These are phyloP conservation scores for Callyntrura guangdongensis DNA, from an alignment of 2,888 invertebrate genomes.

Conservation along the genomic window DNA sequence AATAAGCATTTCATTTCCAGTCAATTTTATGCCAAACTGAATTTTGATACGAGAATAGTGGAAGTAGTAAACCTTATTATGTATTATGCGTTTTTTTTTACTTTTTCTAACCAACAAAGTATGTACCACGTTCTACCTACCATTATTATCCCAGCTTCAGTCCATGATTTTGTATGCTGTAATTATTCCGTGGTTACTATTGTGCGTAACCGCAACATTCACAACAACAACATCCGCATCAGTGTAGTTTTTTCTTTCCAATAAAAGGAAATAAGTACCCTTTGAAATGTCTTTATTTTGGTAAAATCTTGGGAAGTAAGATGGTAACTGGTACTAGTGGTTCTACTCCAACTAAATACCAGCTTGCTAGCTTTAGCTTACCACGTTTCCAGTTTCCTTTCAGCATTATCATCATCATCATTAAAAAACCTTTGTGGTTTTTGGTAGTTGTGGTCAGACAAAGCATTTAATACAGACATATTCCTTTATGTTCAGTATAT, in stretches of 20 bases:
- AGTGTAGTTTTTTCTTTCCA: constrained; percentile 36
- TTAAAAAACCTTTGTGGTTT: constrained; percentile 65
- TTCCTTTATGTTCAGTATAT: background rate
- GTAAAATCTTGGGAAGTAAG: background rate
- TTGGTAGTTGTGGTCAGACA: constrained; percentile 50
- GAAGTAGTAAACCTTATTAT: background rate
- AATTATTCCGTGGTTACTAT: constrained; percentile 62
- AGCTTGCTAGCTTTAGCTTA: background rate
- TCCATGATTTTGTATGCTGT: constrained; percentile 33
- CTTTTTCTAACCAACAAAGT: background rate
- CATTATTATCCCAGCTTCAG: constrained; percentile 6
- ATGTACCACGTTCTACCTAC: constrained; percentile 1
- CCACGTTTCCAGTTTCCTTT: constrained; percentile 47
- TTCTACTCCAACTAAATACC: background rate
- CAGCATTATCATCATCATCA: constrained; percentile 2
- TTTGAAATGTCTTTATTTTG: constrained; percentile 65
- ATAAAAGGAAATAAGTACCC: constrained; percentile 17
- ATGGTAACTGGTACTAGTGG: background rate
- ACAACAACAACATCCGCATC: constrained; percentile 71
- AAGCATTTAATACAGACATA: constrained; percentile 7
- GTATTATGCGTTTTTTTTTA: background rate
- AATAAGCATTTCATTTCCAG: constrained; percentile 74
- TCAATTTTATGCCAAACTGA: constrained; percentile 41
- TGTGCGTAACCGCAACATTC: constrained; percentile 68
- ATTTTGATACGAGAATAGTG: background rate